Evolutionary conservation across 2,113 vertebrate genomes (phyloP).

Genomic region (Crotalus viridis): DNA sequence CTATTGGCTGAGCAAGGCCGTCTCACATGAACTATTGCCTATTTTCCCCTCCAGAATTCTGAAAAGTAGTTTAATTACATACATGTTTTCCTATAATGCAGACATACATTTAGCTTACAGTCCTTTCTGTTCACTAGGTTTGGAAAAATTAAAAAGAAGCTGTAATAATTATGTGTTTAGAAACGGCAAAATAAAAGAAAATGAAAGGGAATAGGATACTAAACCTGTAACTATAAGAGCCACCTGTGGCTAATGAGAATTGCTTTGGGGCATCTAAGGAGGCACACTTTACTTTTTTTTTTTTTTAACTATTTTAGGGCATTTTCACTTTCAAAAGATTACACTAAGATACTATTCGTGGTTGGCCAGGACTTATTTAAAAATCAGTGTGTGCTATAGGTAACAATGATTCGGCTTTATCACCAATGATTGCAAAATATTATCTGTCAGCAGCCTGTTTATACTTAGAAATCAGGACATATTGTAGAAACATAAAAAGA

Average conservation of each 20-base stretch:
- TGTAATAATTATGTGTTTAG: neutral
- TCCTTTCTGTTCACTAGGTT: neutral
- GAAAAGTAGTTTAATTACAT: neutral
- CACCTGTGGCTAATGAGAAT: neutral
- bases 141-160: neutral
- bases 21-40: neutral
- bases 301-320: neutral
- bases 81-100: neutral
- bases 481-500: neutral
- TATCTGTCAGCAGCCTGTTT: neutral
- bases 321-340: neutral
- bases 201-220: neutral
- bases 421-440: neutral
- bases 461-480: neutral
- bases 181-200: neutral
- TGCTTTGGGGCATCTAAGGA: neutral
- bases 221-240: neutral
- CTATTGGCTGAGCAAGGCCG: neutral
- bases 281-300: neutral
- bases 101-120: neutral
- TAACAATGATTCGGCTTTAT: neutral
- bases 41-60: neutral
- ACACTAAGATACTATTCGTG: neutral
- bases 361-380: neutral
- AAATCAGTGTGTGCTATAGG: neutral